Percentiles rank a stretch among this genome's conserved stretches.
Evolutionary conservation across 2,113 vertebrate genomes (phyloP).

Genomic region (Gila orcuttii): DNA sequence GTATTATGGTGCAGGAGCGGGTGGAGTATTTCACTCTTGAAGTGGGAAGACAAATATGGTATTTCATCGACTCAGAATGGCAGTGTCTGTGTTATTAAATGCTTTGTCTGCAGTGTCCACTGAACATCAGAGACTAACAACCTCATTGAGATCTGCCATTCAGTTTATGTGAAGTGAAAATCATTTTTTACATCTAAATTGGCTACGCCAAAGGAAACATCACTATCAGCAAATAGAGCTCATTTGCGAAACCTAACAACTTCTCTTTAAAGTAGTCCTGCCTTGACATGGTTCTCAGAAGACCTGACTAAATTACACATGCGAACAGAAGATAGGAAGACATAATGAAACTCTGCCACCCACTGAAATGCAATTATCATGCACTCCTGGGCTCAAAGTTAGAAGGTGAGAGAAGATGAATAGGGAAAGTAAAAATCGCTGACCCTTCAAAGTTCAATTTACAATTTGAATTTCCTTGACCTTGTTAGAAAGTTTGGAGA

Average conservation of each 20-base stretch:
- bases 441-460: slow-evolving; percentile 96
- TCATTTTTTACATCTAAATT: slow-evolving; percentile 23
- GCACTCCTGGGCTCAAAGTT: slow-evolving; percentile 84
- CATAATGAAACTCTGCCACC: slow-evolving; percentile 88
- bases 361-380: slow-evolving; percentile 88
- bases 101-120: slow-evolving; percentile 49
- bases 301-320: slow-evolving; percentile 83
- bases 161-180: slow-evolving; percentile 30
- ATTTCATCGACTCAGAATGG: slow-evolving; percentile 55
- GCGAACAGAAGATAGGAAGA: slow-evolving; percentile 80
- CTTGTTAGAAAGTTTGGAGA: slow-evolving; percentile 90
- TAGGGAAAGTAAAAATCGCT: slow-evolving; percentile 91
- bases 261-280: slow-evolving; percentile 42
- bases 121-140: slow-evolving; percentile 27
- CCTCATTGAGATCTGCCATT: slow-evolving; percentile 35
- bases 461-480: slow-evolving; percentile 93
- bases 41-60: slow-evolving; percentile 63
- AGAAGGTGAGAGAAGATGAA: slow-evolving; percentile 88
- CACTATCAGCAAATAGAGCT: slow-evolving; percentile 47
- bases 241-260: slow-evolving; percentile 37
- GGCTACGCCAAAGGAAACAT: slow-evolving; percentile 33
- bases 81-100: slow-evolving; percentile 57
- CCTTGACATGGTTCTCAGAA: slow-evolving; percentile 76
- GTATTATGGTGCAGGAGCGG: slow-evolving; percentile 50
- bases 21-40: slow-evolving; percentile 60